Evolutionary conservation across 2,888 invertebrate genomes (phyloP), one percentile per base, ranked within the genome.

Genomic region (Cantharis rufa): DNA sequence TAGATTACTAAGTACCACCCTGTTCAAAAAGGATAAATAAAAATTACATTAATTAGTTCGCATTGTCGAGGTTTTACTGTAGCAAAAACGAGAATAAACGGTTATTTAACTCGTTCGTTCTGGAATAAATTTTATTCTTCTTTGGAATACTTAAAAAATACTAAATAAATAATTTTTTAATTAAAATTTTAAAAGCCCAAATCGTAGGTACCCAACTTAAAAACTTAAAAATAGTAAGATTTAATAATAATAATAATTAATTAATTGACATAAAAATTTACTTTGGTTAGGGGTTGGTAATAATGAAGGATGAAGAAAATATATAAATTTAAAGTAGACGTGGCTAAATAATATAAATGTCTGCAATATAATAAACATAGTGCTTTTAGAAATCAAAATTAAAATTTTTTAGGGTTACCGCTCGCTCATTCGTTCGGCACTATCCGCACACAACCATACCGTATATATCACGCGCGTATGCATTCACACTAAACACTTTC

Each of bases 381-480:
- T 18, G 63, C 63, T 18, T 15, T 3, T 21, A 15, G n/a, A 66
- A 66, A 66, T 66, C 24, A 66, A 66, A 66, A 15, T 24, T 10
- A 66, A 63, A 63, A 66, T 18, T 66, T 21, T 66, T n/a, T 63
- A 70, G 68, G 70, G 28, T 64, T 63, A 71, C 75, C 79, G 77
- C 73, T 79, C 76, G 78, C 82, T 82, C 82, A 80, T 79, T 80
- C 82, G 82, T 78, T 80, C 84, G 82, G 81, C 75, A 80, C 76
- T 80, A 80, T 82, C 81, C 83, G 80, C 82, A 81, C 78, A 79
- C 82, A 81, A 80, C 83, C 82, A 82, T 80, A 76, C 78, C 86
- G 86, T 88, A 88, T 87, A 88, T 88, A 88, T 86, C 86, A 87
- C 85, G 88, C 87, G 88, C 88, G 88, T 86, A 87, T 86, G 88